Base-by-base conservation (phyloP, 2,888 invertebrate genomes). In the Linyphia triangularis region DNA sequence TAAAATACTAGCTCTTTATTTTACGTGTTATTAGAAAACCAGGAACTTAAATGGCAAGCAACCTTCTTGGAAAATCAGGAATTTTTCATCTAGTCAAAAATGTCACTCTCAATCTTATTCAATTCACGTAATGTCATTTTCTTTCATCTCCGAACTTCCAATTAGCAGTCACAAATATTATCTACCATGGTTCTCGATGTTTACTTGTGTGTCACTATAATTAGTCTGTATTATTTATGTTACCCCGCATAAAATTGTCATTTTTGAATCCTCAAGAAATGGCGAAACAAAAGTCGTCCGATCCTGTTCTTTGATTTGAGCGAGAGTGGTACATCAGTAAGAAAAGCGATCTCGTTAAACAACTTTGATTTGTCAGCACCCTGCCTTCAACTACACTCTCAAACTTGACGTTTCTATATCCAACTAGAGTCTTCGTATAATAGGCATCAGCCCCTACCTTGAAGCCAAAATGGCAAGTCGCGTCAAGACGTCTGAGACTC, bases 401-500 rank as follows among this genome's bases (percentile, higher is more conserved):
- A 16, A 51, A 51, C 51, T 51, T 51, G 51, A 51, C 51, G 51
- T 51, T 51, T 51, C 51, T n/a, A 13, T n/a, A 16, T n/a, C 13
- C 51, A 16, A n/a, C n/a, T 5, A 13, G 51, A n/a, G 51, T 16
- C 51, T 51, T 13, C 16, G n/a, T 51, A 51, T 51, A 13, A 51
- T 51, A 51, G n/a, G 51, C 51, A 51, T 51, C 51, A 51, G n/a
- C 40, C 33, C 9, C 40, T 40, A 24, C 26, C 37, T 63, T 63
- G 40, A 40, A 61, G 33, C 7, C n/a, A 16, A 37, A 10, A 61
- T 37, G 77, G 33, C 22, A 63, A 19, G 22, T 51, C 40, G n/a
- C 37, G 24, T 77, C 63, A 40, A 63, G 24, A 77, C 40, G 24
- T 77, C 77, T 37, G 69, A 67, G 57, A 81, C 81, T 69, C 33